These are phyloP conservation scores for Dryas iulia DNA, from an alignment of 1,140 invertebrate species.

Conservation along the genomic window DNA sequence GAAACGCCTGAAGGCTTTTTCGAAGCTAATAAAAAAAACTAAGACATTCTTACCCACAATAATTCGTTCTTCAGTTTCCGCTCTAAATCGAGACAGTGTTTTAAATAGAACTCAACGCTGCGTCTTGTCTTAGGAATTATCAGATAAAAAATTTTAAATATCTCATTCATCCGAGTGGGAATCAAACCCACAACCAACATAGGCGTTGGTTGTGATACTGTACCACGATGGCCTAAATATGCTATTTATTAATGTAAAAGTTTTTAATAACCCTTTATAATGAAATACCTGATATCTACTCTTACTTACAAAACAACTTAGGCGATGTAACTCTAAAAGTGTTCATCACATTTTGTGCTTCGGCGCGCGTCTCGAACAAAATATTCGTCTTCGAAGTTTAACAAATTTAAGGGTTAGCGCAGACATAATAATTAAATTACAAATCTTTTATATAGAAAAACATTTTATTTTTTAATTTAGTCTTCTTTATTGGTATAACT, in stretches of 20 bases:
- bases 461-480: too few relatives aligned
- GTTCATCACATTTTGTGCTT: neutral
- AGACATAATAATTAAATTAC: neutral
- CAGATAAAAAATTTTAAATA: too few relatives aligned
- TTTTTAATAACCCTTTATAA: neutral
- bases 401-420: conserved; percentile 4
- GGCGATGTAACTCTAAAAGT: neutral
- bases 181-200: neutral
- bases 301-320: neutral
- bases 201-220: neutral
- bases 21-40: too few relatives aligned
- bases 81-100: too few relatives aligned
- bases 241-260: neutral
- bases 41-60: too few relatives aligned
- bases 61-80: too few relatives aligned
- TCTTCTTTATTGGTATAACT: too few relatives aligned
- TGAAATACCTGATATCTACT: neutral
- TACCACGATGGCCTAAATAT: neutral
- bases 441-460: too few relatives aligned
- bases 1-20: too few relatives aligned
- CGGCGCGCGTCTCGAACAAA: neutral
- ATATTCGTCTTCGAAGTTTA: conserved; percentile 1
- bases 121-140: too few relatives aligned
- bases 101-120: too few relatives aligned
- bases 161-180: neutral